Evolutionary conservation across 2,113 vertebrate genomes (phyloP).

Genomic region (Ovis aries): DNA sequence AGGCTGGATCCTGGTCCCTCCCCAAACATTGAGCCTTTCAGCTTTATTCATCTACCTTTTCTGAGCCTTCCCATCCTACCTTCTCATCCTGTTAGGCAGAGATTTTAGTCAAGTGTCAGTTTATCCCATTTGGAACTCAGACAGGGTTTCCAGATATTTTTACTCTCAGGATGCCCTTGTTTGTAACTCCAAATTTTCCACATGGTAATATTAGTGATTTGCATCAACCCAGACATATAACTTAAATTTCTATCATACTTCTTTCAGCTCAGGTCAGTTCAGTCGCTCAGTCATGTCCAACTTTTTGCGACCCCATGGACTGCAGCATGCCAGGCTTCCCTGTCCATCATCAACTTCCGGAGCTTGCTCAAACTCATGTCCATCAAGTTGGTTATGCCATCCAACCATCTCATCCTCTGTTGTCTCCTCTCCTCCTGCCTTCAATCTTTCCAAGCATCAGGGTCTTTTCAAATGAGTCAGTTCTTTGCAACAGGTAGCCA

Average conservation of each 20-base stretch:
- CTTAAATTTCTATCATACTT: background rate
- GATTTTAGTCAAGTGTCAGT: background rate
- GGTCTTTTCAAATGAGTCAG: background rate
- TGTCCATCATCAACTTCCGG: background rate
- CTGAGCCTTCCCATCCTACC: background rate
- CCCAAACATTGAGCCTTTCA: background rate
- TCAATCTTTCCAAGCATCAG: background rate
- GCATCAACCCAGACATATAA: background rate
- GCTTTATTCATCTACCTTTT: background rate
- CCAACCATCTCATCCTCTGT: background rate
- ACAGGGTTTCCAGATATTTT: background rate
- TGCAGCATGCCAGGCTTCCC: background rate
- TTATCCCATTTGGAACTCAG: background rate
- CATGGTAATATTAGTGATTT: background rate
- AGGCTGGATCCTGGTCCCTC: background rate
- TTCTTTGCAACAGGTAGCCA: background rate
- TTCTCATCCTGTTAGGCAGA: background rate
- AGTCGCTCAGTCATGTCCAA: background rate
- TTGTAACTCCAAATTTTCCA: background rate
- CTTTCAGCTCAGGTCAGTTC: background rate
- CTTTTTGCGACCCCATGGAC: fast-evolving
- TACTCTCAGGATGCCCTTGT: background rate
- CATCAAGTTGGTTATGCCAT: background rate
- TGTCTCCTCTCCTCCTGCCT: background rate
- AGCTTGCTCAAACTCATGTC: background rate